Percentiles rank a stretch among this genome's conserved stretches.
Evolutionary conservation across 2,888 invertebrate genomes (phyloP).

Genomic region (Heteromurus nitidus): DNA sequence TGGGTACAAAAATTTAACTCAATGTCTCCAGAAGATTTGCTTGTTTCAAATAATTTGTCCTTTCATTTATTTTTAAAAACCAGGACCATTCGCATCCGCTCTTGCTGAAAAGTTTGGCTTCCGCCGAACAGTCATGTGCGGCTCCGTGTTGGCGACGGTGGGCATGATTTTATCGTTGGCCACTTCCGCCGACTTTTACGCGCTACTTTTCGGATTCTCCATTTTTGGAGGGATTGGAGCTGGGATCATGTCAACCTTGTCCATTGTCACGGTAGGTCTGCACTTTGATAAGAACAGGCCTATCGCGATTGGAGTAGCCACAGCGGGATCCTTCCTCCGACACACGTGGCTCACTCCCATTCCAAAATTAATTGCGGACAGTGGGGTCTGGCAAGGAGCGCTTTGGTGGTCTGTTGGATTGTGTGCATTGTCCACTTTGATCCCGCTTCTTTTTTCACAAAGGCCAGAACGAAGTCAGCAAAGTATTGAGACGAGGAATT

Average conservation of each 20-base stretch:
- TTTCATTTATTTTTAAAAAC: constrained; percentile 41
- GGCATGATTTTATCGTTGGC: constrained; percentile 83
- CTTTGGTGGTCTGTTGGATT: constrained; percentile 84
- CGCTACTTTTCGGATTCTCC: constrained; percentile 61
- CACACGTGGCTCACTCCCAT: constrained; percentile 89
- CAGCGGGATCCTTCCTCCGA: constrained; percentile 98
- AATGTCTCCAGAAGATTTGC: too few relatives aligned
- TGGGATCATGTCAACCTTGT: constrained; percentile 95
- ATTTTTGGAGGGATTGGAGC: constrained; percentile 83
- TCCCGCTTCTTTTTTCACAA: constrained; percentile 89
- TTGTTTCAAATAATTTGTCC: background rate
- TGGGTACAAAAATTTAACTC: constrained; percentile 80
- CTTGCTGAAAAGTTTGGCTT: constrained; percentile 95
- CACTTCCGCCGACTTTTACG: constrained; percentile 55
- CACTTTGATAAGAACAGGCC: constrained; percentile 98
- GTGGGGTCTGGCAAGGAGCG: constrained; percentile 84
- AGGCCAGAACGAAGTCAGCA: constrained; percentile 76
- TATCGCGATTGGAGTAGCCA: constrained; percentile 94
- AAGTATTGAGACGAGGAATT: constrained; percentile 11
- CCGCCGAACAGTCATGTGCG: constrained; percentile 88
- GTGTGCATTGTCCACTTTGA: constrained; percentile 84
- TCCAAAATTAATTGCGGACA: constrained; percentile 21
- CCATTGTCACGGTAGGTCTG: constrained; percentile 95
- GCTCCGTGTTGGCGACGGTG: constrained; percentile 83
- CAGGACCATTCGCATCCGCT: constrained; percentile 93